Evolutionary conservation across 2,113 vertebrate species (phyloP), one percentile per base, ranked within the genome.

Genomic region (Felis chaus): DNA sequence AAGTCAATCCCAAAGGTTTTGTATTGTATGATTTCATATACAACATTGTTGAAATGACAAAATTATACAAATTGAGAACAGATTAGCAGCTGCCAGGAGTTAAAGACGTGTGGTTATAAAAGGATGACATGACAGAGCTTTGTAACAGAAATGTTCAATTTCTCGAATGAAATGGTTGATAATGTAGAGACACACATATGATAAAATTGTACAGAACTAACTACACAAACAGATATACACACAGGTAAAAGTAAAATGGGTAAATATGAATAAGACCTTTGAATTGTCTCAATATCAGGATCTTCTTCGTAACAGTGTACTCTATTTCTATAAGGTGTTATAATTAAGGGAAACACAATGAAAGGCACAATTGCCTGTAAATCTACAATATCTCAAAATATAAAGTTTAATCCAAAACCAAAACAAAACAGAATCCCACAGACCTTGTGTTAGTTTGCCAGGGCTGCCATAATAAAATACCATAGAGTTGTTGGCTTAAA

Each of bases 21-120:
- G 5, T 80, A 36, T 33, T 66, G n/a, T 2, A 23, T 29, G 16
- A 68, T 45, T 50, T 65, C 9, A 89, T 61, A n/a, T 23, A 68
- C 63, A 85, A 68, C 25, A 69, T 92, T 73, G 16, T 80, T 55
- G 14, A 92, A 97, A 85, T 92, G 79, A 53, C 33, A 89, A 85
- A 80, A 69, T 86, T 74, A 61, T 68, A 11, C 65, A 94, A 79
- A 33, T n/a, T 27, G 18, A 91, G 7, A 83, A 81, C 0, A 89
- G 19, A 36, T 53, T 57, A 92, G n/a, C 68, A 19, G 7, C 66
- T 73, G 18, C 33, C 14, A 89, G 12, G 29, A 57, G 6, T 76
- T 76, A 81, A 89, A 7, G 33, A 79, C 45, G 48, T 73, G 21
- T 45, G 18, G 7, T 85, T 89, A 74, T 68, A 89, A 65, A 88